phyloP scores from a whole-genome alignment of 2,888 invertebrate species.

The Aproaerema taeniolella region DNA sequence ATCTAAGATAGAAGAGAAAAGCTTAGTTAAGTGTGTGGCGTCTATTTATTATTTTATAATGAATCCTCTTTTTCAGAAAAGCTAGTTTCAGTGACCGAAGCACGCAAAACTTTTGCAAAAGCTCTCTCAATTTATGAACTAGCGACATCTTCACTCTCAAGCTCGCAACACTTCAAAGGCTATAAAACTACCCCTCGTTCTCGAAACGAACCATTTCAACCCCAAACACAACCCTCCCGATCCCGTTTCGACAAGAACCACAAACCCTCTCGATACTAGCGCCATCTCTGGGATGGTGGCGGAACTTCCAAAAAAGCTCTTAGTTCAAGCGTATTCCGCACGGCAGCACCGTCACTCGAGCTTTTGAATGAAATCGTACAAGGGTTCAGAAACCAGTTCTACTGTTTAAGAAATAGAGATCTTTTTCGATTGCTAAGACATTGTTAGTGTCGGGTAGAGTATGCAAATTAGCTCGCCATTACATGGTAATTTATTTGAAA shows the following conservation, averaged over 20 bases:
- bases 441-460: slow-evolving; percentile 47
- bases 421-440: slow-evolving; percentile 34
- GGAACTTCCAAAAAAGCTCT: slow-evolving; percentile 52
- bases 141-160: slow-evolving; percentile 3
- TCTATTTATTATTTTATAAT: too few relatives aligned
- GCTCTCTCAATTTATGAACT: background rate
- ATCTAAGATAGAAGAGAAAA: too few relatives aligned
- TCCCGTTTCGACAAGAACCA: slow-evolving; percentile 27
- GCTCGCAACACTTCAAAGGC: background rate
- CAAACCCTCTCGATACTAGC: slow-evolving; percentile 30
- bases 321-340: slow-evolving; percentile 52
- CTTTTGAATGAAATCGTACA: slow-evolving; percentile 63
- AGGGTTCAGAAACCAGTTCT: slow-evolving; percentile 33
- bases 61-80: too few relatives aligned
- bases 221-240: slow-evolving; percentile 36
- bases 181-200: slow-evolving; percentile 26
- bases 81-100: too few relatives aligned
- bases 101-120: too few relatives aligned
- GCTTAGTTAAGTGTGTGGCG: too few relatives aligned
- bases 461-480: slow-evolving; percentile 76
- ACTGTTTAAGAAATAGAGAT: slow-evolving; percentile 32
- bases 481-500: slow-evolving; percentile 78
- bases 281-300: slow-evolving; percentile 63
- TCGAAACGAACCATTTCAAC: slow-evolving; percentile 35
- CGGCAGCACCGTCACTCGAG: slow-evolving; percentile 42